phyloP scores from a whole-genome alignment of 2,797 vertebrate species.

The Sebastes trivittatus region DNA sequence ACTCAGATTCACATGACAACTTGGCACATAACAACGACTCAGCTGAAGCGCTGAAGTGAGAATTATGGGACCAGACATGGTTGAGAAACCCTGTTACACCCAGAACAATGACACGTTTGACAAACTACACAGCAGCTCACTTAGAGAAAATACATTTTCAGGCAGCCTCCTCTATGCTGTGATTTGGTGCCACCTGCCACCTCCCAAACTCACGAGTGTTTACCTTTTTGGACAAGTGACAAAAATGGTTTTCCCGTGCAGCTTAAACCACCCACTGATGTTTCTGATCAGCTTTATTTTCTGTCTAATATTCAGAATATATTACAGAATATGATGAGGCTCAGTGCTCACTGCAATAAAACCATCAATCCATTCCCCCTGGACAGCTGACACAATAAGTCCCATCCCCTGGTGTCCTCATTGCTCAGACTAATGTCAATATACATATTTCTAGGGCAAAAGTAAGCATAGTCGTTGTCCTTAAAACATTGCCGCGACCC shows the following conservation, averaged over 20 bases:
- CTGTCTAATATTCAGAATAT: not conserved
- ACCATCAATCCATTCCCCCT: not conserved
- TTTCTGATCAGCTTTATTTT: not conserved
- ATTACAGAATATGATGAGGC: conserved; percentile 8
- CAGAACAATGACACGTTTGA: not conserved
- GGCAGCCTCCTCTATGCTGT: not conserved
- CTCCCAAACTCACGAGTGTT: not conserved
- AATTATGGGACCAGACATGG: not conserved
- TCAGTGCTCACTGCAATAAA: conserved; percentile 28
- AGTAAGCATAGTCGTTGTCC: not conserved
- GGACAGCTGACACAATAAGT: conserved; percentile 12
- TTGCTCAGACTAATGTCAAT: not conserved
- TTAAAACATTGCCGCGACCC: not conserved
- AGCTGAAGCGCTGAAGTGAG: not conserved
- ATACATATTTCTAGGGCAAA: not conserved
- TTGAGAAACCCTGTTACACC: not conserved
- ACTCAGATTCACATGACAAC: not conserved
- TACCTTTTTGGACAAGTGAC: not conserved
- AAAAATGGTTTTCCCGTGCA: not conserved
- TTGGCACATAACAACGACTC: not conserved
- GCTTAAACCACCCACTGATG: not conserved
- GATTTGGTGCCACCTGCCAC: not conserved
- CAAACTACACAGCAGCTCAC: not conserved
- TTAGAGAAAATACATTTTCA: not conserved
- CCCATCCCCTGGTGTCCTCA: not conserved